phyloP scores from a whole-genome alignment of 2,888 invertebrate genomes.

The Tupiocoris notatus region DNA sequence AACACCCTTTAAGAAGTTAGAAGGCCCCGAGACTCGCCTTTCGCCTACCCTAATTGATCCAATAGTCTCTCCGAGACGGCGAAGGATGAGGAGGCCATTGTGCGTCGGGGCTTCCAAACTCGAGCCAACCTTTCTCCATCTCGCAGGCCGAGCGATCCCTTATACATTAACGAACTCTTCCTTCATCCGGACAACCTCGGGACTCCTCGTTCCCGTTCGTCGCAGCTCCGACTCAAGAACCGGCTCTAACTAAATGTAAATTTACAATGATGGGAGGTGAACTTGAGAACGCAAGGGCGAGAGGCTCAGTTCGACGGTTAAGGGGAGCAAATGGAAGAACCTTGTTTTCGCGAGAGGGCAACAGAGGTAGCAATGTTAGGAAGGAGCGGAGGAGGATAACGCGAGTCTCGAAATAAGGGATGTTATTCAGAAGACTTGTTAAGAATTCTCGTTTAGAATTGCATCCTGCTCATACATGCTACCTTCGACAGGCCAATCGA shows the following conservation, averaged over 20 bases:
- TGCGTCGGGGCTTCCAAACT: neutral
- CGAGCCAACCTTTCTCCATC: neutral
- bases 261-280: neutral
- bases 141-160: neutral
- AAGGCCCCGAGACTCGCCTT: slow-evolving; percentile 4
- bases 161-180: neutral
- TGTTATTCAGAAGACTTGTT: no score
- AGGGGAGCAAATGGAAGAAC: neutral
- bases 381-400: no score
- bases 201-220: no score
- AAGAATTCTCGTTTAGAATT: no score
- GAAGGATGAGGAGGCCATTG: neutral
- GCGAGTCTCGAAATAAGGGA: no score
- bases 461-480: no score
- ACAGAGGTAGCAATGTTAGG: neutral
- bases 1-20: slow-evolving; percentile 31
- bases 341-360: neutral
- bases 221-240: neutral
- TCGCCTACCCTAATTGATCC: neutral
- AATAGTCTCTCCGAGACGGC: neutral
- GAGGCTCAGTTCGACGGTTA: neutral
- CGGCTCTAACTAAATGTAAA: neutral
- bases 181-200: neutral
- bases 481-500: no score
- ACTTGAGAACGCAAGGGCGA: neutral